A percentile compares a stretch with the other conserved stretches of the same genome.
phyloP scores from a whole-genome alignment of 2,797 vertebrate genomes.

The Vultur gryphus region DNA sequence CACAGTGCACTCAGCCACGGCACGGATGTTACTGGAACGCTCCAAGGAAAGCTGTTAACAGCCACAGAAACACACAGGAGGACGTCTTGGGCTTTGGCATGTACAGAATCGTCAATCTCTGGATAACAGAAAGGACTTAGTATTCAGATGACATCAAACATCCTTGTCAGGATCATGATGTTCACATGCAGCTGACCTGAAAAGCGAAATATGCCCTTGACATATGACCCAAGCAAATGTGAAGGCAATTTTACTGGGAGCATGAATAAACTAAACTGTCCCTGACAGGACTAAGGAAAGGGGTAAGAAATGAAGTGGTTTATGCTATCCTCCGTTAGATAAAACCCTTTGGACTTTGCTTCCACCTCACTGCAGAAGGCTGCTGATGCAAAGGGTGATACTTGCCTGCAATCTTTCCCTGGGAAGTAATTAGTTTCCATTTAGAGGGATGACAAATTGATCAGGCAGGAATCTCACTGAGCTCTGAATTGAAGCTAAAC shows the following conservation, averaged over 20 bases:
- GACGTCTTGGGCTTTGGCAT: not conserved
- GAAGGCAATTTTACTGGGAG: conserved; percentile 34
- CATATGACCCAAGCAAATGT: not conserved
- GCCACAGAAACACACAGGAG: not conserved
- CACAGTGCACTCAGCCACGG: not conserved
- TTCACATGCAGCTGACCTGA: conserved; percentile 39
- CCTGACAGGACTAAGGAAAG: not conserved
- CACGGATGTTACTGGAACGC: not conserved
- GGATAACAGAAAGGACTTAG: not conserved
- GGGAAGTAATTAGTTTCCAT: conserved; percentile 86
- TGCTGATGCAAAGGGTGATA: conserved; percentile 63
- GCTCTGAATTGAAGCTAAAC: conserved; percentile 78
- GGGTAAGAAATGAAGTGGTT: conserved; percentile 8
- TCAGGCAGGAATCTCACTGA: conserved; percentile 76
- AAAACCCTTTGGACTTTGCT: conserved; percentile 58
- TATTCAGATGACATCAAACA: conserved; percentile 1
- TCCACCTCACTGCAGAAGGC: conserved; percentile 61
- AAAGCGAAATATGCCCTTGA: conserved; percentile 45
- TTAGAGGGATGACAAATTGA: conserved; percentile 85
- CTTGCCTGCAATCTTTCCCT: conserved; percentile 77
- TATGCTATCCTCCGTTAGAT: not conserved
- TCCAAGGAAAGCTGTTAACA: not conserved
- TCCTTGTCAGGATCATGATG: conserved; percentile 26
- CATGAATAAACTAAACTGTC: conserved; percentile 48
- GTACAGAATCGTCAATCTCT: not conserved